These are phyloP conservation scores for Embidobia sp. DNA, from an alignment of 2,888 invertebrate species.

Conservation along the genomic window DNA sequence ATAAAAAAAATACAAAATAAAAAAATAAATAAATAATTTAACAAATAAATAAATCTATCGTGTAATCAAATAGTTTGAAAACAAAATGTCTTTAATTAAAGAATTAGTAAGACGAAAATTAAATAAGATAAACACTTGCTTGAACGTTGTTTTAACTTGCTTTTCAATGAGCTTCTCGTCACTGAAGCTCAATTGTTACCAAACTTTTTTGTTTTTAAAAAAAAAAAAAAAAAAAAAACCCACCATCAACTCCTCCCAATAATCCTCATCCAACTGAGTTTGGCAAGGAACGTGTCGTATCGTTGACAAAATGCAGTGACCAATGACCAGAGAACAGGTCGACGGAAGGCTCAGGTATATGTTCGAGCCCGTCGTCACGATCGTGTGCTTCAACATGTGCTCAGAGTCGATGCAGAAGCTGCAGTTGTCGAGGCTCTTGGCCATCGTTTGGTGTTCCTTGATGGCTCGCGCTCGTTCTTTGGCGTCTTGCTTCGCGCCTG, in stretches of 20 bases:
- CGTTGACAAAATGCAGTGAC: constrained; percentile 94
- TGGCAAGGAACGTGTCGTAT: constrained; percentile 90
- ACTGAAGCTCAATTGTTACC: neutral
- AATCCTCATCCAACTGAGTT: constrained; percentile 95
- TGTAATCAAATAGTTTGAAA: too few species aligned
- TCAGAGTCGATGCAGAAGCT: constrained; percentile 91
- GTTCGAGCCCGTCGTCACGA: constrained; percentile 90
- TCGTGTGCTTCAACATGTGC: constrained; percentile 91
- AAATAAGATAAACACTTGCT: too few species aligned
- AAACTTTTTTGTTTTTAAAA: neutral
- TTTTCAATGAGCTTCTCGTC: too few species aligned
- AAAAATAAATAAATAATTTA: too few species aligned
- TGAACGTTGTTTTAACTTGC: too few species aligned
- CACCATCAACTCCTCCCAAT: constrained; percentile 93
- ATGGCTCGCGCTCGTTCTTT: constrained; percentile 87
- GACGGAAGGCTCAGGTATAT: constrained; percentile 93
- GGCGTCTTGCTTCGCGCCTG: constrained; percentile 84
- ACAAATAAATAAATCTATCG: too few species aligned
- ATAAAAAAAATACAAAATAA: constrained; percentile 97
- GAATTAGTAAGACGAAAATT: too few species aligned
- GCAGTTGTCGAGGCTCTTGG: constrained; percentile 90
- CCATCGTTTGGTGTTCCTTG: constrained; percentile 87
- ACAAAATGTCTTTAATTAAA: too few species aligned
- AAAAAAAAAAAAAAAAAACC: constrained; percentile 5
- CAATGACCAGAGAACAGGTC: constrained; percentile 89